Evolutionary conservation across 2,888 invertebrate species (phyloP).

Genomic region (Corbicula japonica): DNA sequence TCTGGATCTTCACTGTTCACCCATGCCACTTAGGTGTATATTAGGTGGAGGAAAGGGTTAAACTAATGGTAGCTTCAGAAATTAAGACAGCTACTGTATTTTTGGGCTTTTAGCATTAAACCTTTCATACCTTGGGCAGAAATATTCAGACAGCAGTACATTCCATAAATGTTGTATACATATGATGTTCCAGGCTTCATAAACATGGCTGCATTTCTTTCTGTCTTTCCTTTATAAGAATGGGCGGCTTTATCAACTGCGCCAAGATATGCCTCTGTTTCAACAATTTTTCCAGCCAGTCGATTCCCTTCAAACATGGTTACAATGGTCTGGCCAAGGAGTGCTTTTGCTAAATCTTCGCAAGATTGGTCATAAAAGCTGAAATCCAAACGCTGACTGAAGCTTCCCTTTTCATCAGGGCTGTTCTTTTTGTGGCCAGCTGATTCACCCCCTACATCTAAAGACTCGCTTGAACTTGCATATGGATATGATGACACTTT

Average conservation of each 20-base stretch:
- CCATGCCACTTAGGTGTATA: too few species aligned
- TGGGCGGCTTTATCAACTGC: slow-evolving; percentile 90
- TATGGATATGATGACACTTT: too few species aligned
- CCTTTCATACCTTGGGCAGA: slow-evolving; percentile 90
- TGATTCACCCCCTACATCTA: too few species aligned
- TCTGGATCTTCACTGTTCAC: too few species aligned
- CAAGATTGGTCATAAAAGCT: slow-evolving; percentile 82
- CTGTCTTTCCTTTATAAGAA: slow-evolving; percentile 89
- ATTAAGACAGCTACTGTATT: too few species aligned
- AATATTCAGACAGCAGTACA: slow-evolving; percentile 92
- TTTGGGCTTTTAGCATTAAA: too few species aligned
- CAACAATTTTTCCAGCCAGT: slow-evolving; percentile 90
- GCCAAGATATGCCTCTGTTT: slow-evolving; percentile 92
- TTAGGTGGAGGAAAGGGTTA: too few species aligned
- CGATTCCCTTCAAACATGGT: slow-evolving; percentile 87
- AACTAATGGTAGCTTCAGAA: too few species aligned
- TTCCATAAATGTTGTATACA: slow-evolving; percentile 92
- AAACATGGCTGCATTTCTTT: slow-evolving; percentile 91
- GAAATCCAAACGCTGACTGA: slow-evolving; percentile 41
- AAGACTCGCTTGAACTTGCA: too few species aligned
- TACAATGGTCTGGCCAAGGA: slow-evolving; percentile 90
- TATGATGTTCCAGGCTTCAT: slow-evolving; percentile 91
- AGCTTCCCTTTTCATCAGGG: neutral
- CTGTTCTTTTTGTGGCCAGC: too few species aligned
- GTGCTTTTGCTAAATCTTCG: slow-evolving; percentile 88